Base-by-base conservation (phyloP, 2,113 vertebrate genomes). In the Sorex fumeus region DNA sequence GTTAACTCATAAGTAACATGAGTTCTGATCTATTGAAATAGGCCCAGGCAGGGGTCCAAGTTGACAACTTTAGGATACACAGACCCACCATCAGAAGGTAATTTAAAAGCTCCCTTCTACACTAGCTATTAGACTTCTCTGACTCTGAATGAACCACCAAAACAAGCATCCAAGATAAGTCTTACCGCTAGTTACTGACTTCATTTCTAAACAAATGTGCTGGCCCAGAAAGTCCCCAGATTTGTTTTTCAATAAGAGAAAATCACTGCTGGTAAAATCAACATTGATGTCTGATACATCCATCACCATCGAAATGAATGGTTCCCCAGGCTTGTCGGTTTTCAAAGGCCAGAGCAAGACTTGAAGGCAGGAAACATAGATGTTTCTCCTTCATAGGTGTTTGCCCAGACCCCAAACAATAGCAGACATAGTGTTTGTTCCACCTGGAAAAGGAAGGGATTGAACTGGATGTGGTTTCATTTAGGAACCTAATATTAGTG, bases 361-460 rank as follows among this genome's bases (percentile, higher is more conserved):
- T 78, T 8, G 19, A 84, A 36, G 21, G 28, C 1, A 30, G 60
- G 16, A 6, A 76, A 8, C 1, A 19, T 23, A 5, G 0, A 21
- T 32, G 64, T 83, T 3, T 60, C 64, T 43, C 32, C 50, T 84
- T 81, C 40, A 13, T 1, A 30, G 16, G 1, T 36, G 25, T n/a
- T n/a, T 36, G 0, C 18, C 4, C 13, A 25, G 43, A 45, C 43
- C 76, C 76, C 75, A 32, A 32, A 76, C 27, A 32, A 85, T 50
- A 76, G 8, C n/a, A 7, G 28, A 57, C 9, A 25, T 1, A 84
- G 60, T 25, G 40, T 32, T 78, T 30, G 11, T 71, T 80, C 70
- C 16, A 16, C n/a, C n/a, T 72, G 76, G 27, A 50, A 91, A 88
- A 93, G n/a, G 60, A 83, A 88, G 43, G 36, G 25, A 21, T 67